Conservation (phyloP, 1,140 invertebrate species). For the Platyura marginata region DNA sequence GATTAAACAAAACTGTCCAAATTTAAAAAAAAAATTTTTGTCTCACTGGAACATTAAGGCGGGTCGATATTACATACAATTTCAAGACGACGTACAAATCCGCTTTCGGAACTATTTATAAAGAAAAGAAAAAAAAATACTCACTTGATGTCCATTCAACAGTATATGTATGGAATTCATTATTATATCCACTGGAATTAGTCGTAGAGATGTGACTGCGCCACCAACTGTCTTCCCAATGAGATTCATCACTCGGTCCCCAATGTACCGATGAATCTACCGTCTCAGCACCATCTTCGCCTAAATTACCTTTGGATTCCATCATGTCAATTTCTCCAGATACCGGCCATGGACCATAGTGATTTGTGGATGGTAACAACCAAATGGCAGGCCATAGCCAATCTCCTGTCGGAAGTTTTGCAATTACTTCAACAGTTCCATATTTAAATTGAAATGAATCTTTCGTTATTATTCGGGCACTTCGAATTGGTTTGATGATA, state of each 20-base stretch:
- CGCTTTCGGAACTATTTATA: no score
- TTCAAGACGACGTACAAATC: no score
- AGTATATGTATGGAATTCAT: slow-evolving; percentile 27
- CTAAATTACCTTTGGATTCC: slow-evolving; percentile 36
- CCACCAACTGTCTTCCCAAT: slow-evolving; percentile 27
- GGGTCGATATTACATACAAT: no score
- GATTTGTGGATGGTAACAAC: slow-evolving; percentile 34
- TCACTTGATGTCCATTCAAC: slow-evolving; percentile 33
- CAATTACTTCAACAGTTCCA: slow-evolving; percentile 38
- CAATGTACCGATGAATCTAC: slow-evolving; percentile 39
- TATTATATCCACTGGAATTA: slow-evolving; percentile 26
- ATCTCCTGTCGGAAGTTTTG: slow-evolving; percentile 49
- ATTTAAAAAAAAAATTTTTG: no score
- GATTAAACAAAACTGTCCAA: no score
- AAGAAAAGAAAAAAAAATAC: no score
- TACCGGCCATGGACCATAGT: slow-evolving; percentile 33
- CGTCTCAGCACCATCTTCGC: slow-evolving; percentile 36
- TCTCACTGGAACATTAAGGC: no score
- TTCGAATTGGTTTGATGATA: slow-evolving; percentile 27
- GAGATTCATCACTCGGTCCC: slow-evolving; percentile 29
- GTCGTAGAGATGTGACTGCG: slow-evolving; percentile 15
- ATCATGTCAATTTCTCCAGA: slow-evolving; percentile 34
- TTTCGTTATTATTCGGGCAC: slow-evolving; percentile 31
- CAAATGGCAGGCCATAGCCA: slow-evolving; percentile 57
- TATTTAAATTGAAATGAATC: slow-evolving; percentile 34